Evolutionary conservation across 2,888 invertebrate genomes (phyloP).

Genomic region (Gibbula magus): DNA sequence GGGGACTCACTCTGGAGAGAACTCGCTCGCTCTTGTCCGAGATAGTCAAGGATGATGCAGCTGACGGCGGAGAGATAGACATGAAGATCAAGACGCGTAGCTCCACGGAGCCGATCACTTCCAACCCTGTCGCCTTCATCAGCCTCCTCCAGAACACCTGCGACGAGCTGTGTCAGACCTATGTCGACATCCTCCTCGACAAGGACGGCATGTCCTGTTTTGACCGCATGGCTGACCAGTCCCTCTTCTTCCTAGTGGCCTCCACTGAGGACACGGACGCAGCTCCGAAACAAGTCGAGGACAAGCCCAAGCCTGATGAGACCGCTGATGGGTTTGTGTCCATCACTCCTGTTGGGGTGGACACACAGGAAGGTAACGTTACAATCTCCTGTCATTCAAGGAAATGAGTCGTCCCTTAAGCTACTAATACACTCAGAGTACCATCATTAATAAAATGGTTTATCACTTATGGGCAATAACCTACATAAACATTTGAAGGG

Average conservation of each 20-base stretch:
- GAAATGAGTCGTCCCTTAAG: too few species aligned
- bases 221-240: conserved; percentile 77
- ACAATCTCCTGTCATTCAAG: background rate
- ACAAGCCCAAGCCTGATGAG: background rate
- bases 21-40: conserved; percentile 42
- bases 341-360: background rate
- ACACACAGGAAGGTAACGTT: conserved; percentile 18
- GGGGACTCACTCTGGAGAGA: conserved; percentile 41
- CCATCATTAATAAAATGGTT: too few species aligned
- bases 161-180: conserved; percentile 69
- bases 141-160: conserved; percentile 64
- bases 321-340: conserved; percentile 16
- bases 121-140: conserved; percentile 57
- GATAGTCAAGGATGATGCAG: background rate
- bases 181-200: conserved; percentile 70
- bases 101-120: conserved; percentile 29
- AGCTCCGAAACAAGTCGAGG: conserved; percentile 48
- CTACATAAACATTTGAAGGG: too few species aligned
- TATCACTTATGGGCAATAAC: too few species aligned
- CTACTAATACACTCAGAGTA: too few species aligned
- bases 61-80: background rate
- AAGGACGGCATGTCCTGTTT: conserved; percentile 66
- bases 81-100: background rate
- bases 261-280: conserved; percentile 78
- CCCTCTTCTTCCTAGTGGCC: conserved; percentile 79